phyloP scores from a whole-genome alignment of 2,797 vertebrate genomes.

The Passerculus sandwichensis region DNA sequence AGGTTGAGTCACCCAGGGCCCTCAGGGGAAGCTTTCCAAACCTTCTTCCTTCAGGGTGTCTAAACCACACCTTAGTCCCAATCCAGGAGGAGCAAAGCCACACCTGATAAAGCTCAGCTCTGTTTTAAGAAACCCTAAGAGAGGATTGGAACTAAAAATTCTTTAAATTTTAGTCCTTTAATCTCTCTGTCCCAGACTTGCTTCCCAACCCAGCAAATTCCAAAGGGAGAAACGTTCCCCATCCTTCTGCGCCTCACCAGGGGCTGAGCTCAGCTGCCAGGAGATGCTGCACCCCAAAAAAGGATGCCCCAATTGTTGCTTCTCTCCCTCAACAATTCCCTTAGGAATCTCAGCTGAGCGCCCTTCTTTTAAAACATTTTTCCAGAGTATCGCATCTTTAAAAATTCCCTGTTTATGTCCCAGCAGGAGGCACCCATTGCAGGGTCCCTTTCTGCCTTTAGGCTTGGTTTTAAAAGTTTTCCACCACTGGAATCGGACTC shows the following conservation, averaged over 20 bases:
- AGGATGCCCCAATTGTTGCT: fast-evolving
- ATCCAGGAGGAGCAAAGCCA: neutral
- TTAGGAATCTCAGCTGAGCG: neutral
- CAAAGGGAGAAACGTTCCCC: neutral
- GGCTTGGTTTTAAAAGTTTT: neutral
- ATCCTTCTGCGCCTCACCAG: neutral
- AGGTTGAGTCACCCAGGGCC: neutral
- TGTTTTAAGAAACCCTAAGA: neutral
- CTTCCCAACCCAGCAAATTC: neutral
- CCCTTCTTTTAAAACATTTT: neutral
- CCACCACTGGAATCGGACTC: neutral
- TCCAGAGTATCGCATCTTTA: neutral
- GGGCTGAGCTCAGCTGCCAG: neutral
- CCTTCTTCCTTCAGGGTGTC: neutral
- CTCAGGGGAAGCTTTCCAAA: neutral
- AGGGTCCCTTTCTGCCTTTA: neutral
- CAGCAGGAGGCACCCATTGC: neutral
- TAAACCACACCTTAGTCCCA: neutral
- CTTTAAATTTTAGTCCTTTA: neutral
- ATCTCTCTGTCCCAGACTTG: neutral
- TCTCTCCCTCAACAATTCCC: neutral
- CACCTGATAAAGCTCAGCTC: neutral
- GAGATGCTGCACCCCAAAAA: neutral
- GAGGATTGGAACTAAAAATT: neutral
- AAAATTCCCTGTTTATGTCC: neutral